These are phyloP conservation scores for Accipiter cooperii DNA, from an alignment of 2,113 vertebrate species.

Conservation along the genomic window DNA sequence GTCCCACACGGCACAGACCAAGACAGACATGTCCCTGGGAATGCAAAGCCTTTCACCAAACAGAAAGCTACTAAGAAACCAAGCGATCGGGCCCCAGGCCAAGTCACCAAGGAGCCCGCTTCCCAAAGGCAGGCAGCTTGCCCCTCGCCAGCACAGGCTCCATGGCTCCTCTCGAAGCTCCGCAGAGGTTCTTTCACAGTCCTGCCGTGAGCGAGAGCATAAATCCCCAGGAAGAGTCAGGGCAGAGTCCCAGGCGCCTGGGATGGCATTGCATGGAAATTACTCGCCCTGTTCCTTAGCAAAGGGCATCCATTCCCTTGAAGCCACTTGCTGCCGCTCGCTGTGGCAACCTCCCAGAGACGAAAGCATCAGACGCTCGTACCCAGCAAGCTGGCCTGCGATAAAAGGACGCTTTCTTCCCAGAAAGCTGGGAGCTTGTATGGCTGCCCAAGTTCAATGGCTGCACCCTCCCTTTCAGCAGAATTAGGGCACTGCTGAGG, in stretches of 20 bases:
- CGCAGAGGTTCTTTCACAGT: neutral
- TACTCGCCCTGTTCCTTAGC: neutral
- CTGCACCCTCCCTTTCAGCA: neutral
- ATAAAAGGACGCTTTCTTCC: neutral
- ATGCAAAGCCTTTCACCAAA: neutral
- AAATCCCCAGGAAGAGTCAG: neutral
- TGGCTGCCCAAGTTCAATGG: neutral
- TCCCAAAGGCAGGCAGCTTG: neutral
- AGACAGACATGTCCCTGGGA: neutral
- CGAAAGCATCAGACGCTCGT: neutral
- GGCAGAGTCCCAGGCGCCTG: neutral
- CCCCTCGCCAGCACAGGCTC: neutral
- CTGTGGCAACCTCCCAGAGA: neutral
- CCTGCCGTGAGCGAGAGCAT: rapidly evolving
- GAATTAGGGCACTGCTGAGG: neutral
- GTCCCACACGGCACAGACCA: rapidly evolving
- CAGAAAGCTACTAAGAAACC: neutral
- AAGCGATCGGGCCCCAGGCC: neutral
- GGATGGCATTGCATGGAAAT: neutral
- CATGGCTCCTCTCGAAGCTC: neutral
- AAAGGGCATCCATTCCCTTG: neutral
- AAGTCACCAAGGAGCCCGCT: neutral
- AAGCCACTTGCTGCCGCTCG: neutral
- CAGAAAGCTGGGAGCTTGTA: neutral
- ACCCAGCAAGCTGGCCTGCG: neutral